Base-by-base conservation (phyloP, 1,140 invertebrate genomes). In the Bombus consobrinus region DNA sequence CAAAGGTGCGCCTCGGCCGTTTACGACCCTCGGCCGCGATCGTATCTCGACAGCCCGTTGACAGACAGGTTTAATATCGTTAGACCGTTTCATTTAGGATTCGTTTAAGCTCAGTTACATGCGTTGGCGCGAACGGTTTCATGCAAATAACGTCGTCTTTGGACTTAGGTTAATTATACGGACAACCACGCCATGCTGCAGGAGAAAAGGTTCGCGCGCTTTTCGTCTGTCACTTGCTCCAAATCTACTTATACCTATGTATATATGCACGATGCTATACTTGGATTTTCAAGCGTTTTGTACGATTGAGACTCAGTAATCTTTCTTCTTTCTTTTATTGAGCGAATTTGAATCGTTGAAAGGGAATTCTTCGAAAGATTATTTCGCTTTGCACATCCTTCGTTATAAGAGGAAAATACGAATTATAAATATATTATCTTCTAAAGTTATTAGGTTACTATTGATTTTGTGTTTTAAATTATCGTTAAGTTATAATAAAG, bases 61-160 rank as follows among this genome's bases (percentile, higher is more conserved):
- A 85, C 78, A 85, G 84, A 85, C 84, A 85, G 59, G 72, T n/a
- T 85, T 81, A 75, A 85, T 85, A 81, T 81, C 84, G 79, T 84
- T 80, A 79, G 83, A 78, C 76, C 76, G 34, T 85, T 85, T 85
- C 79, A 68, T 81, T 81, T 68, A 13, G 47, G 78, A 81, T 85
- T 81, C 84, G 71, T 81, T 85, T 81, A 85, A 59, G 71, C 37
- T 64, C 34, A 22, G 84, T 81, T 73, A 75, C 76, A 43, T 3
- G 68, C 18, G 66, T 39, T 47, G 34, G 8, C 72, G 39, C 37
- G 9, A 47, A 74, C 53, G 10, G 22, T 53, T 78, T 57, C 62
- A 62, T 81, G 78, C 71, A 81, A 81, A 85, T 81, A 57, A 80
- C 39, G 37, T 18, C 82, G 37, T 43, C 66, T 43, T 25, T 15